phyloP scores from a whole-genome alignment of 2,113 vertebrate genomes.

The Lepus timidus region DNA sequence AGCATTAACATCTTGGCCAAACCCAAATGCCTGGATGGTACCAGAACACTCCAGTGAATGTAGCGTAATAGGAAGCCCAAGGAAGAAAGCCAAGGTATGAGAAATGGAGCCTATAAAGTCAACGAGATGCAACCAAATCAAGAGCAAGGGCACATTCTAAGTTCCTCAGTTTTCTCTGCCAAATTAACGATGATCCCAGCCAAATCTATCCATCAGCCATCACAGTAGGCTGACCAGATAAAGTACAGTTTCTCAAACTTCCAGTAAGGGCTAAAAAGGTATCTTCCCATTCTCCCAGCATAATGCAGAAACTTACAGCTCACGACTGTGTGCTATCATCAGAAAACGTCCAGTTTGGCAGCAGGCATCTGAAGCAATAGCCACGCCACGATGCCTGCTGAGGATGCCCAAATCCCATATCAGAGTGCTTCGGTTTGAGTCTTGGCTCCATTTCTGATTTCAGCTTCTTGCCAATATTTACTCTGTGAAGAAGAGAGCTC shows the following conservation, averaged over 20 bases:
- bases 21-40: neutral
- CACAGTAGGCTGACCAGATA: neutral
- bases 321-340: fast-evolving
- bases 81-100: neutral
- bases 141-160: neutral
- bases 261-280: neutral
- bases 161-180: neutral
- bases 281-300: fast-evolving
- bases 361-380: too few species aligned
- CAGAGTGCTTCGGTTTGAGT: too few species aligned
- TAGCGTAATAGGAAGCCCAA: fast-evolving
- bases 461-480: too few species aligned
- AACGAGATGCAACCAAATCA: neutral
- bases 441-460: too few species aligned
- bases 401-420: too few species aligned
- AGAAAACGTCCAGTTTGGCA: neutral
- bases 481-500: too few species aligned
- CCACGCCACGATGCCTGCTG: too few species aligned
- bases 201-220: neutral
- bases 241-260: neutral
- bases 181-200: too few species aligned
- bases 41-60: neutral
- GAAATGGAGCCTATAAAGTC: fast-evolving
- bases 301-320: too few species aligned
- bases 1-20: neutral